Percentiles rank a stretch among this genome's conserved stretches.
These are phyloP conservation scores for Creontiades dilutus DNA, from an alignment of 2,888 invertebrate species.

Conservation along the genomic window DNA sequence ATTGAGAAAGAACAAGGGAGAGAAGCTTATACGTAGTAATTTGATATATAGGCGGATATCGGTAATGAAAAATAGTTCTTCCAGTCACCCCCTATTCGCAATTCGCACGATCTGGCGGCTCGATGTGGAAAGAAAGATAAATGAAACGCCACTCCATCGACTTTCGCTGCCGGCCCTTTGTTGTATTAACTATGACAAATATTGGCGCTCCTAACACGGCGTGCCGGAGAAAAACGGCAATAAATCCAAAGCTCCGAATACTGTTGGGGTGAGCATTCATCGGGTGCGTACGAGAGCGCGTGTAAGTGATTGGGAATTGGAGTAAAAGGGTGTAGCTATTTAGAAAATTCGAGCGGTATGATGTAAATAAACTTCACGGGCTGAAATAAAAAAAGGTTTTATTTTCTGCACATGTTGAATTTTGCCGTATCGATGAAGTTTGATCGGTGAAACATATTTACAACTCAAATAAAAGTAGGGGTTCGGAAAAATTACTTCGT, in stretches of 20 bases:
- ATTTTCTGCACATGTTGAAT: background rate
- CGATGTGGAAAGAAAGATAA: conserved; percentile 62
- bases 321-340: background rate
- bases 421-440: background rate
- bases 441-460: background rate
- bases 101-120: background rate
- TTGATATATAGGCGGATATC: conserved; percentile 53
- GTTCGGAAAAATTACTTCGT: too few species aligned
- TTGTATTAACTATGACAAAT: conserved; percentile 71
- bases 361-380: background rate
- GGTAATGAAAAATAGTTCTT: conserved; percentile 58
- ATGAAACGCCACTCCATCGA: conserved; percentile 66
- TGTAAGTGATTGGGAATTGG: background rate
- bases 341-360: background rate
- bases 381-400: background rate
- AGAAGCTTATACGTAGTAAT: conserved; percentile 18
- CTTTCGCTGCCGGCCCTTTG: conserved; percentile 59
- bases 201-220: conserved; percentile 56
- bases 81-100: background rate
- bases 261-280: background rate
- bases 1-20: conserved; percentile 46
- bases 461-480: background rate
- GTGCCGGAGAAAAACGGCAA: conserved; percentile 20
- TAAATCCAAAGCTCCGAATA: conserved; percentile 10
- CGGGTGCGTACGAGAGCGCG: background rate